Evolutionary conservation across 2,888 invertebrate genomes (phyloP).

Genomic region (Terebella lapidaria): DNA sequence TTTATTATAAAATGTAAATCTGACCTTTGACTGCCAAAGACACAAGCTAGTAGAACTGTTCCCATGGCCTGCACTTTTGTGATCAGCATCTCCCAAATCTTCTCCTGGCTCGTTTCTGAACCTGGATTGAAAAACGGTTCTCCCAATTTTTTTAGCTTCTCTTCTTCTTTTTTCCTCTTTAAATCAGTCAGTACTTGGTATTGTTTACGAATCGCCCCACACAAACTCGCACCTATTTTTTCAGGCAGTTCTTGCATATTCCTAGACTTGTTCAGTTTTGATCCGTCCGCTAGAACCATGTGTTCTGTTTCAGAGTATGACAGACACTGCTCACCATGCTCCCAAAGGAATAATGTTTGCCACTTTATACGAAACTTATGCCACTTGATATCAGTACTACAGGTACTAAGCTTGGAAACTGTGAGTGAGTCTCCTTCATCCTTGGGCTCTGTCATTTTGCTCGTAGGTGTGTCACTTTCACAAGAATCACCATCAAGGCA

Average conservation of each 20-base stretch:
- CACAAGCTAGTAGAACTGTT: slow-evolving; percentile 38
- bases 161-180: slow-evolving; percentile 19
- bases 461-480: neutral
- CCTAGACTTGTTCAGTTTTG: slow-evolving; percentile 33
- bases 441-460: neutral
- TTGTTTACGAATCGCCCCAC: slow-evolving; percentile 27
- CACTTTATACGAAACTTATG: slow-evolving; percentile 33
- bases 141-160: slow-evolving; percentile 19
- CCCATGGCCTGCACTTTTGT: slow-evolving; percentile 35
- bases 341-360: slow-evolving; percentile 25
- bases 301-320: slow-evolving; percentile 28
- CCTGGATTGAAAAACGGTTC: slow-evolving; percentile 29
- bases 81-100: slow-evolving; percentile 21
- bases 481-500: neutral
- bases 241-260: slow-evolving; percentile 37
- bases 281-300: slow-evolving; percentile 21
- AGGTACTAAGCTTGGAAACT: neutral
- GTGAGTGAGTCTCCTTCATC: neutral
- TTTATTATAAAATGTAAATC: too few relatives aligned
- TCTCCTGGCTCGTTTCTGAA: slow-evolving; percentile 1
- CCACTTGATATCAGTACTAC: slow-evolving; percentile 20
- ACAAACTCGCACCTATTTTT: slow-evolving; percentile 28
- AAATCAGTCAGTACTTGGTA: slow-evolving; percentile 20
- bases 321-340: slow-evolving; percentile 37
- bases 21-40: slow-evolving; percentile 46